Base-by-base conservation (phyloP, 1,140 invertebrate species). In the Sitophilus oryzae region DNA sequence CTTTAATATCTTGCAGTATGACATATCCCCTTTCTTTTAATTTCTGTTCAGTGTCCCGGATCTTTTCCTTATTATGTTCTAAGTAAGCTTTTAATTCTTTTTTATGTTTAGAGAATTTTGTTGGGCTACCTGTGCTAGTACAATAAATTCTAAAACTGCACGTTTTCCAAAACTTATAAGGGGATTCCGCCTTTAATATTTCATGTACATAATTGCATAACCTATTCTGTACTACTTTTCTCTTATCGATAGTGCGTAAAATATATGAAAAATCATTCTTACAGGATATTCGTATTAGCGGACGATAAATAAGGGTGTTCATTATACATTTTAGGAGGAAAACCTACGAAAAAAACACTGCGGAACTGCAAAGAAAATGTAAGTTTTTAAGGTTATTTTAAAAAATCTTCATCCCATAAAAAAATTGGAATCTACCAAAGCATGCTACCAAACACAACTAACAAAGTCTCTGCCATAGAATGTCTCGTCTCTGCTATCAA, bases 1-100 rank as follows among this genome's bases (percentile, higher is more conserved):
- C 81, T 58, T 81, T 76, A 56, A 85, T 80, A 66, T 85, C 83
- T 65, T 82, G 78, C 0, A 84, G 73, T 36, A 85, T 67, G 30
- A 77, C 71, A 60, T 80, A 76, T 52, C 80, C 80, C 58, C 76
- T 76, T 48, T 73, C 71, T 56, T 77, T 73, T n/a, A 82, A 62
- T 68, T 68, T 73, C 23, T 76, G 69, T 61, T 82, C 77, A 10
- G 78, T 80, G 63, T 75, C 70, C 58, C 71, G 72, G 0, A 83
- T 71, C 64, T 77, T 76, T 49, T 77, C 76, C 36, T 77, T 79
- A 58, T 77, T 81, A 30, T 79, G 75, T 44, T 80, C 74, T 23
- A 82, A 59, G 36, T 69, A 69, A 15, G 46, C 54, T 53, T 69
- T 67, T 14, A 71, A 38, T 22, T 71, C 65, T 18, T 61, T 60